Evolutionary conservation across 1,140 invertebrate species (phyloP).

Genomic region (Phenacoccus solenopsis): DNA sequence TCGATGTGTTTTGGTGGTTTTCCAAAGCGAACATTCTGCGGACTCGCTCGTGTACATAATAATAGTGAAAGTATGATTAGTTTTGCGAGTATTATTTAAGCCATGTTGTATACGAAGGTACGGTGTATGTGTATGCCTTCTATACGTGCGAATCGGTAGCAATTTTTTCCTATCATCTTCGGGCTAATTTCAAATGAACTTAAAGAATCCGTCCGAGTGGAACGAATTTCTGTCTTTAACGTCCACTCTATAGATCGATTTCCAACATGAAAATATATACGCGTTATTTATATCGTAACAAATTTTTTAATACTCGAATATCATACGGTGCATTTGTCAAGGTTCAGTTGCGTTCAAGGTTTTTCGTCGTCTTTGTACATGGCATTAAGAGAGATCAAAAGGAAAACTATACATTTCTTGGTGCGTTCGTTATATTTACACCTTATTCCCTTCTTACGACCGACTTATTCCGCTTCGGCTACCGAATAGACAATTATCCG

Average conservation of each 20-base stretch:
- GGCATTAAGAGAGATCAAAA: not conserved
- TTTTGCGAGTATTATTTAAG: not conserved
- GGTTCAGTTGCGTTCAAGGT: slow-evolving; percentile 3
- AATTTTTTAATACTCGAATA: not conserved
- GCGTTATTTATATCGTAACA: slow-evolving; percentile 9
- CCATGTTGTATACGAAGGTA: too few species aligned
- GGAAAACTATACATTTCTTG: too few species aligned
- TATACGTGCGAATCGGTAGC: slow-evolving; percentile 14
- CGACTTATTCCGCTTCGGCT: too few species aligned
- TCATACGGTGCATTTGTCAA: slow-evolving; percentile 16
- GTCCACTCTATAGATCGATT: not conserved
- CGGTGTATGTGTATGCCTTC: too few species aligned
- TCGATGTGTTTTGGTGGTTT: too few species aligned
- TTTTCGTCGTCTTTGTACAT: slow-evolving; percentile 6
- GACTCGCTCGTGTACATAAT: too few species aligned
- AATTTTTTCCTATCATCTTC: not conserved
- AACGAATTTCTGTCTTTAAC: not conserved
- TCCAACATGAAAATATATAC: slow-evolving; percentile 5
- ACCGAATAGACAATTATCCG: too few species aligned
- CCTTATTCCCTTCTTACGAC: too few species aligned
- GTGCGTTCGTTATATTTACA: too few species aligned
- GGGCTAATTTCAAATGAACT: not conserved
- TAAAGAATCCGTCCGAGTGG: not conserved
- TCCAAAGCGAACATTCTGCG: too few species aligned
- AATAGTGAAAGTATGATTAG: not conserved